Evolutionary conservation across 2,888 invertebrate species (phyloP), one percentile per base, ranked within the genome.

Genomic region (Panopea generosa): DNA sequence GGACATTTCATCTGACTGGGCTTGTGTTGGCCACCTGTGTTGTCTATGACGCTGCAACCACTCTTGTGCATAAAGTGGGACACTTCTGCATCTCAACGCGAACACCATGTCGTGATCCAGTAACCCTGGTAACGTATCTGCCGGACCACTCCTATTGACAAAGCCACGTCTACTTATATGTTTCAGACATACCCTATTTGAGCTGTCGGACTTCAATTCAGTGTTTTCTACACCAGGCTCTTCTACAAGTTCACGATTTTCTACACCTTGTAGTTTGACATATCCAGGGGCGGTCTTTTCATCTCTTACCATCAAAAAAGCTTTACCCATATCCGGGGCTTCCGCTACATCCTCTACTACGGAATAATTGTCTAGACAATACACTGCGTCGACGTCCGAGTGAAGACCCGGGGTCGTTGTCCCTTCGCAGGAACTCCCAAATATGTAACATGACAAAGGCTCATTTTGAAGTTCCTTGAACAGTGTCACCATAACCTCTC

Each of bases 31-130:
- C 24, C 57, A 73, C n/a, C 56, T 56, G 18, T 60, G 20, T 33
- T 24, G 14, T 24, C 73, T 18, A 7, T 43, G 16, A 43, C 66
- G 52, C 11, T 38, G 20, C 20, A 67, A 24, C 73, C 73, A 73
- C 20, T 52, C 56, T 14, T 20, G 18, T 11, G 66, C 61, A 27
- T 27, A 38, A 0, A n/a, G 29, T n/a, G 73, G 73, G 61, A 65
- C 59, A n/a, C 24, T 55, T 2, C n/a, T 49, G 59, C 66, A 66
- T 9, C 66, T 47, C 26, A 55, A 67, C 16, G 66, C 52, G 38
- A 29, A 45, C 2, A 73, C 61, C 33, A 45, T 38, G 47, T 66
- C 73, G 2, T 40, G 26, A 18, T 52, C 43, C 2, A 40, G 63
- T 14, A 29, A 38, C 24, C n/a, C 20, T 4, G 33, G 33, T 7